Percentiles rank a stretch among this genome's conserved stretches.
phyloP scores from a whole-genome alignment of 2,797 vertebrate species.

The Malacoraja senta region DNA sequence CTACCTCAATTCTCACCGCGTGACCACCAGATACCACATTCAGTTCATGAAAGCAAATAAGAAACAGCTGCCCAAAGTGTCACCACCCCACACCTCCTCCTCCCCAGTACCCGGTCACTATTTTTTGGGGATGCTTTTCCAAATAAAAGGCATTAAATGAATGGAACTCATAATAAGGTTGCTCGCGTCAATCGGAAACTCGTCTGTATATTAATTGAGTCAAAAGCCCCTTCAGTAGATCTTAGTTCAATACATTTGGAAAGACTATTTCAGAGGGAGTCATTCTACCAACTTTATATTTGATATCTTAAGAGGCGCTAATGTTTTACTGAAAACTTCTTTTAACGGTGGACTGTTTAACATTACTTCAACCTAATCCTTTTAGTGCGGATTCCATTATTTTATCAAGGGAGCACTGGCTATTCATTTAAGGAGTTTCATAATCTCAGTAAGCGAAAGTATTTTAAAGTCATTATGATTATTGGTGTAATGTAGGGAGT shows the following conservation, averaged over 20 bases:
- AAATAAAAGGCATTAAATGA: not conserved
- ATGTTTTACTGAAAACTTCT: not conserved
- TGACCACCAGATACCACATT: not conserved
- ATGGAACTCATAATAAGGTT: not conserved
- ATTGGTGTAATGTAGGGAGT: not conserved
- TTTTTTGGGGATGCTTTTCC: not conserved
- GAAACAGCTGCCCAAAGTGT: not conserved
- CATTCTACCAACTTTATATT: not conserved
- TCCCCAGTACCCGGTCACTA: not conserved
- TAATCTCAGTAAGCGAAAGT: not conserved
- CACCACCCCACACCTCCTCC: not conserved
- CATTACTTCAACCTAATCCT: not conserved
- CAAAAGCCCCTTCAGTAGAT: not conserved
- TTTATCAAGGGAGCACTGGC: not conserved
- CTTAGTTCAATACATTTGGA: not conserved
- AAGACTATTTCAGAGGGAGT: not conserved
- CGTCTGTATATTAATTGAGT: not conserved
- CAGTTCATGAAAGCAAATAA: not conserved
- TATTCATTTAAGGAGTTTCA: not conserved
- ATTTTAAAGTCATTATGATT: not conserved
- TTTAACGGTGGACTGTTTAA: not conserved
- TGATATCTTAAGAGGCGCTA: not conserved
- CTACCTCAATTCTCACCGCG: not conserved
- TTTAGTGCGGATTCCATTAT: not conserved
- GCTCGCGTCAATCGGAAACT: not conserved